These are phyloP conservation scores for Zaprionus africanus DNA, from an alignment of 1,140 invertebrate genomes.

Conservation along the genomic window DNA sequence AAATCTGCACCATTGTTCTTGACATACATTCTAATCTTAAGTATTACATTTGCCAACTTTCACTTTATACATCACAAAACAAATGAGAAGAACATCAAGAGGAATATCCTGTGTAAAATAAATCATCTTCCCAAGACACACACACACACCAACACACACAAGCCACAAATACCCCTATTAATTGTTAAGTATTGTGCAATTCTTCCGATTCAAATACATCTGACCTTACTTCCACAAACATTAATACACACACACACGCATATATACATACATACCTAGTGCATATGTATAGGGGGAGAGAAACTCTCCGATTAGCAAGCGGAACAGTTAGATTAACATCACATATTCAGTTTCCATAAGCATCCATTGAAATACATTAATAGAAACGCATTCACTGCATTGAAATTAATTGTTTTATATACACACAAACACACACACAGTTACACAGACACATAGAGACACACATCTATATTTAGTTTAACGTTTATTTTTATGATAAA, in stretches of 20 bases:
- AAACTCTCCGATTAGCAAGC: neutral
- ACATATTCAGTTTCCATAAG: slow-evolving; percentile 54
- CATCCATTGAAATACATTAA: slow-evolving; percentile 40
- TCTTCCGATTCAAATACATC: slow-evolving; percentile 26
- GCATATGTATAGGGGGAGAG: slow-evolving; percentile 7
- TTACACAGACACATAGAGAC: slow-evolving; percentile 24
- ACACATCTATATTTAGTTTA: slow-evolving; percentile 38
- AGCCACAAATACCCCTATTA: slow-evolving; percentile 48
- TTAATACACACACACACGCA: slow-evolving; percentile 34
- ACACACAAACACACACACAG: neutral
- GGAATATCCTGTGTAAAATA: slow-evolving; percentile 56
- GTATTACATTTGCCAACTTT: slow-evolving; percentile 59
- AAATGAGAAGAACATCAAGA: slow-evolving; percentile 8
- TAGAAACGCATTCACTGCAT: slow-evolving; percentile 25
- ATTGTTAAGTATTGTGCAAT: slow-evolving; percentile 75
- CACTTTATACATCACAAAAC: slow-evolving; percentile 66
- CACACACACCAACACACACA: slow-evolving; percentile 11
- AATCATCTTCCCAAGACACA: slow-evolving; percentile 20
- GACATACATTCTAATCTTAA: slow-evolving; percentile 63
- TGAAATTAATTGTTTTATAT: slow-evolving; percentile 22
- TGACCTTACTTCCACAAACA: no score
- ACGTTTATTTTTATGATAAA: slow-evolving; percentile 32
- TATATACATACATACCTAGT: slow-evolving; percentile 1
- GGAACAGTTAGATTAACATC: slow-evolving; percentile 50
- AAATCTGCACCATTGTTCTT: slow-evolving; percentile 61